Evolutionary conservation across 2,888 invertebrate genomes (phyloP), one percentile per base, ranked within the genome.

Genomic region (Zygothrica quintamaculata): DNA sequence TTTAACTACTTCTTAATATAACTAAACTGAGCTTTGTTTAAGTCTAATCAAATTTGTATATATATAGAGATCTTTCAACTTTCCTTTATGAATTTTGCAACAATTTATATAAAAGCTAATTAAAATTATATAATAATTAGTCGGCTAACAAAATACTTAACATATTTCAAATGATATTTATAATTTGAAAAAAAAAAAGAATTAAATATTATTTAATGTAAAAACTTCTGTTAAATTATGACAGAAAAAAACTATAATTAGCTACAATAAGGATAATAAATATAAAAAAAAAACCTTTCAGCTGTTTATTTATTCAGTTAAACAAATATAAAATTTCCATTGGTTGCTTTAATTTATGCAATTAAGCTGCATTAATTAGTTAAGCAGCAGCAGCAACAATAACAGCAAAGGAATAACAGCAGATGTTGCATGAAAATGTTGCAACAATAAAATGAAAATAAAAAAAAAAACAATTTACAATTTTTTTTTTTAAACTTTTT

Each of bases 311-410:
- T 82, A 26, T 42, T 5, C 16, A 31, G 44, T 39, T 44, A 37
- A 66, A 42, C 52, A 60, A 69, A 65, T 26, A 34, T 22, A 16
- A 12, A 58, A 46, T 43, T 29, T 9, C 11, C 1, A 8, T 36
- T 33, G 15, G 34, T 11, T 16, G 51, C 62, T 81, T 81, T 70
- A 81, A 74, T 81, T 59, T 78, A 77, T 78, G 71, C 78, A 64
- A 67, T 77, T 70, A 71, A 65, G 51, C 16, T 18, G 74, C 39
- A 69, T 84, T 66, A 69, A 77, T 84, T 80, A 69, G 64, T 77
- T 61, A 58, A 77, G 69, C 43, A 34, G 25, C 48, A 50, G 39
- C 48, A 36, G 22, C 46, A 29, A 12, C 26, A 61, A 57, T 33
- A 57, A 36, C 12, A 37, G n/a, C n/a, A 55, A 8, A 58, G 43